phyloP scores from a whole-genome alignment of 64 coral and sea anemone species.

The Dendrophyllia cribrosa region DNA sequence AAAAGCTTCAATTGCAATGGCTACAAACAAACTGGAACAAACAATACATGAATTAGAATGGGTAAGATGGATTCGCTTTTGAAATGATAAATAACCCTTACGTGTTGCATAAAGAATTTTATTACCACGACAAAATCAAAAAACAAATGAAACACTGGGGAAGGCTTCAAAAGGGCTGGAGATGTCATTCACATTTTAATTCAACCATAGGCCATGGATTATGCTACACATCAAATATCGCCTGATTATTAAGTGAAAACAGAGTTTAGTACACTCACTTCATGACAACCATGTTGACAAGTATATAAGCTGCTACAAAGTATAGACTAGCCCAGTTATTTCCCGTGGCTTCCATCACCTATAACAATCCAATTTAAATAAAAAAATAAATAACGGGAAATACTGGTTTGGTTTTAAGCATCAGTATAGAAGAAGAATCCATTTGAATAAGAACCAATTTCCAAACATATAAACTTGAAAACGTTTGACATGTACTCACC shows the following conservation, averaged over 20 bases:
- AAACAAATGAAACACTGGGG: no score
- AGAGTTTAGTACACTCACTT: conserved; percentile 64
- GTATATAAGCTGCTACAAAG: conserved; percentile 81
- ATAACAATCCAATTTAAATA: background rate
- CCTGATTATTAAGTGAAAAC: background rate
- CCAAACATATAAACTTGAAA: no score
- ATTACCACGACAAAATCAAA: no score
- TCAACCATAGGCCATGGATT: no score
- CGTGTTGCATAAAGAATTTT: no score
- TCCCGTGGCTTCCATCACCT: conserved; percentile 69
- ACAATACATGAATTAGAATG: background rate
- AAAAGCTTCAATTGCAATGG: conserved; percentile 96
- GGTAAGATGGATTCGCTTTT: background rate
- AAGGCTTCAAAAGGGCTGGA: no score
- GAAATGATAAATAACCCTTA: background rate
- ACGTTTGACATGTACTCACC: background rate
- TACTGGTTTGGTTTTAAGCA: background rate
- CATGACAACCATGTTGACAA: conserved; percentile 96
- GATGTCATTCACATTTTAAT: no score
- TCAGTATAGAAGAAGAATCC: no score
- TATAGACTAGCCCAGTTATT: conserved; percentile 83
- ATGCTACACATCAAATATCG: no score
- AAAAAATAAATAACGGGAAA: background rate
- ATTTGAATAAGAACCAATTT: no score
- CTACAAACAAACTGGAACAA: conserved; percentile 84